Base-by-base conservation (phyloP, 2,113 vertebrate species). In the Grus americana region DNA sequence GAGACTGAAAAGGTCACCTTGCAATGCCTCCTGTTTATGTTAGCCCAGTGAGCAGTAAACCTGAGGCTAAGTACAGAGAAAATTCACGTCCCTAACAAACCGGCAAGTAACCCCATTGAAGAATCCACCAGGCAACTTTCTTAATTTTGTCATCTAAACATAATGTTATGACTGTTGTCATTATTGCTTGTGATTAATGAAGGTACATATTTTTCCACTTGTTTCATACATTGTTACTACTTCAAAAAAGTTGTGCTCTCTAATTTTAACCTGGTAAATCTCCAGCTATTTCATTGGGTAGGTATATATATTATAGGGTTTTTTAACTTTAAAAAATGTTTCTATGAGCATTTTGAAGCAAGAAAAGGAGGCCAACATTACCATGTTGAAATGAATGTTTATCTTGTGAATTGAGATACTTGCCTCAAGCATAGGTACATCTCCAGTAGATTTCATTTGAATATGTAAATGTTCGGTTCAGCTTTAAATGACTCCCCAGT, bases 1-100 rank as follows among this genome's bases (percentile, higher is more conserved):
- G 80, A 93, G 96, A 97, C 84, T 88, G 82, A 57, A 97, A 97
- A 98, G 96, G 97, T 96, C 96, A 97, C 92, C 62, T 97, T 95
- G 61, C 27, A 84, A 46, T 72, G 55, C n/a, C 36, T 96, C 68
- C 71, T 95, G 62, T 82, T 97, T 95, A 49, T 85, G 83, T 91
- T 80, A 93, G 47, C 58, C 63, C 36, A 88, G 17, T 89, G 63
- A 96, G 79, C 88, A 96, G 90, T 89, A 95, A 94, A 93, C 61
- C 67, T 81, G 66, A 85, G 72, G 86, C 74, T 73, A 94, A 91
- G 40, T 38, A 78, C 22, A 47, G 47, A 92, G 47, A 32, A 96
- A 79, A 93, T 40, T 89, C 72, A 66, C 66, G 57, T 85, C 54
- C 46, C 80, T 73, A 65, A 55, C 50, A 72, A 87, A 90, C 29